Base-by-base conservation (phyloP, 2,113 vertebrate species). In the Tursiops truncatus region DNA sequence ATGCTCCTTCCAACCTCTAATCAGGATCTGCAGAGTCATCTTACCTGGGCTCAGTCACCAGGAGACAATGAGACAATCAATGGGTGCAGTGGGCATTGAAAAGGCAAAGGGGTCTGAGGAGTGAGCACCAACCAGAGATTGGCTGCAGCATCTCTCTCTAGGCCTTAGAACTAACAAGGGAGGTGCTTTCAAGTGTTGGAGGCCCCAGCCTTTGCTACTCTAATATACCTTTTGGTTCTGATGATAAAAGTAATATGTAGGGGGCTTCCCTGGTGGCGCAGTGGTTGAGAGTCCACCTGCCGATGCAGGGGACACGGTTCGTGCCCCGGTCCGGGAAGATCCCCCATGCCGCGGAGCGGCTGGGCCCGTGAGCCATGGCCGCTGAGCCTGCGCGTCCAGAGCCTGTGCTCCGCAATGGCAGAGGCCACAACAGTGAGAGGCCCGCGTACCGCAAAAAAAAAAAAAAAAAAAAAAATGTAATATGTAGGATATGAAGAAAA, bases 391-490 rank as follows among this genome's bases (percentile, higher is more conserved):
- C 12, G 12, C 3, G 12, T 50, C 47, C 47, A 1, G 47, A 50
- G 47, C 47, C 47, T 50, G 47, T 50, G 47, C 47, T 50, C 47
- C 1, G 12, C 12, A 3, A 3, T 0, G 0, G 47, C 1, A 50
- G 47, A 50, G 47, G 47, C 47, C 47, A 3, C 47, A 50, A 50
- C 47, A 50, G 47, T 50, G 47, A 50, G 47, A 50, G 47, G 47
- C 47, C 47, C 12, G 0, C 2, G 47, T 50, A 50, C 47, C 0
- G 47, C 47, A 47, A 47, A 47, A 47, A 12, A 47, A 47, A 36
- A 36, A 47, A 47, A 50, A 12, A 13, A 14, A 50, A 13, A 50
- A 31, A 85, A 77, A 47, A 1, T 38, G 17, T 71, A 41, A 15
- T 25, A 25, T 36, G 76, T n/a, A 58, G 17, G 68, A 60, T 50